Evolutionary conservation across 2,113 vertebrate species (phyloP), one percentile per base, ranked within the genome.

Genomic region (Psittacula cyanocephala): DNA sequence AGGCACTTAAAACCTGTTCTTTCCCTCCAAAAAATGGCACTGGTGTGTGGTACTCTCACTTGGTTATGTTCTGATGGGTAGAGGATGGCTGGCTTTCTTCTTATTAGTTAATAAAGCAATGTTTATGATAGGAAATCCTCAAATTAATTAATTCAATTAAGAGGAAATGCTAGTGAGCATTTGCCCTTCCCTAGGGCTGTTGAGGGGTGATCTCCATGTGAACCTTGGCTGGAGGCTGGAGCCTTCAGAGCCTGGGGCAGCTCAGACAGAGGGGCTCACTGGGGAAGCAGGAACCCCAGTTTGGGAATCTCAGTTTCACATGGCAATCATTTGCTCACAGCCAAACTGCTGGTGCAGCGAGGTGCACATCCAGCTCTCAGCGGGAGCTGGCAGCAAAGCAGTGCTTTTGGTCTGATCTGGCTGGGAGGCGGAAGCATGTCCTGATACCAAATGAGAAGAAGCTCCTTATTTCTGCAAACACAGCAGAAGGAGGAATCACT

Each of bases 121-220:
- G 37, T 60, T 89, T 67, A 10, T 35, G 5, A 31, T 53, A 69
- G 63, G 25, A 89, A 69, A 39, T 63, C 60, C 41, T 74, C 59
- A 16, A 63, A 49, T 27, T 6, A 59, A 76, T 77, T 39, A 65
- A 87, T 76, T 50, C 41, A 71, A 29, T 89, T 31, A 68, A 47
- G 18, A 84, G 72, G 69, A 81, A 75, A 81, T 49, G 60, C 70
- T 80, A n/a, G 76, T 3, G 27, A 83, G 52, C 1, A 0, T 47
- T 72, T 69, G 44, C 41, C 46, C 46, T 67, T 84, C 24, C 49
- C 18, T 41, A 27, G 37, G 33, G 71, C 47, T 72, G 59, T 74
- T 0, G 1, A 39, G 44, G 33, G 23, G 17, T n/a, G 49, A 62
- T 52, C 17, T 74, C 33, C 3, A 4, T 0, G 0, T 0, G 1